Evolutionary conservation across 1,140 invertebrate genomes (phyloP), one percentile per base, ranked within the genome.

Genomic region (Drosophila aff.): DNA sequence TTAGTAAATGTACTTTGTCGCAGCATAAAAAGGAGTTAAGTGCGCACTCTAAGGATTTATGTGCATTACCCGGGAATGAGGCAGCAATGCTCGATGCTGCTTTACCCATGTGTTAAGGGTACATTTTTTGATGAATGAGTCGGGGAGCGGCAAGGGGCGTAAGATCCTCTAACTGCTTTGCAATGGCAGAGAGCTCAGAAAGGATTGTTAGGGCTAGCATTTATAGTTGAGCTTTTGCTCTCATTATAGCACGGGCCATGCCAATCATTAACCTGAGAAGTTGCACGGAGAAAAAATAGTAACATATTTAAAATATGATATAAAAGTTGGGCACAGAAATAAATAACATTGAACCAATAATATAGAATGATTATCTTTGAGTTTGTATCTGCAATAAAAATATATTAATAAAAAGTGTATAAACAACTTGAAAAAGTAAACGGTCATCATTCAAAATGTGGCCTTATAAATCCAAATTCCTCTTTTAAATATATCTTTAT

Each of bases 1-100:
- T 89, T 89, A 89, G 85, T 90, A 89, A 90, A 89, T 90, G 85
- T 89, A 89, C 85, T 90, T 89, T 89, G 84, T 89, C 84, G 84
- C 74, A 89, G 85, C 85, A 76, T 87, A 89, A 87, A 87, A 87
- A 87, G 84, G 84, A 87, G 84, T 87, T 87, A 87, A 87, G 84
- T 87, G 84, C 74, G 81, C 84, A 87, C 84, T 87, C 84, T 87
- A 87, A 87, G 84, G 84, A 87, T 87, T 87, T 87, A 87, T 87
- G 80, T 67, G 52, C 62, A 52, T 64, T 60, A 61, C 38, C 52
- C 18, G 59, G 40, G 61, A 58, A 76, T 66, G 74, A 67, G 58
- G 72, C 52, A 50, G 53, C 52, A 43, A 43, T 41, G 59, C 58
- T 75, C 61, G 78, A 74, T 82, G 66, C 69, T 59, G 76, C 76